Percentiles rank a stretch among this genome's conserved stretches.
Evolutionary conservation across 2,797 vertebrate species (phyloP).

Genomic region (Phylloscopus collybita): DNA sequence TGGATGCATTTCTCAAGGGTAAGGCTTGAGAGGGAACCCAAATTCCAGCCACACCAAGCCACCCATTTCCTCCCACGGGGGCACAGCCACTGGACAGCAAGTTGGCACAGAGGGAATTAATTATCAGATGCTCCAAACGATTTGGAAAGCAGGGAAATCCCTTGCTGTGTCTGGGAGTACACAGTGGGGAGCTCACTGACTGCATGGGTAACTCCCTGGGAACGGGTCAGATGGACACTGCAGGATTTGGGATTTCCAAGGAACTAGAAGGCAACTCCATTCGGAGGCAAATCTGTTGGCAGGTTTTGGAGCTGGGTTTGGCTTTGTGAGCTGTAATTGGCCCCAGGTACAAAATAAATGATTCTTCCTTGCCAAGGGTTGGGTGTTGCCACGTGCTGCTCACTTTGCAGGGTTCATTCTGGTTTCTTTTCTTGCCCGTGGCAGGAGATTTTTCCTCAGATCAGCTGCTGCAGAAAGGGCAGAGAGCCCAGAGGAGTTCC

Average conservation of each 20-base stretch:
- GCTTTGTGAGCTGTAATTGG: neutral
- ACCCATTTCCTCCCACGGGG: neutral
- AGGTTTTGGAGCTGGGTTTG: neutral
- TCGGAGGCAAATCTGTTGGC: neutral
- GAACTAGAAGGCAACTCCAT: neutral
- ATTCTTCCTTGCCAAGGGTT: neutral
- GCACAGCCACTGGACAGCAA: neutral
- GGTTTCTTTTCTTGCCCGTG: neutral
- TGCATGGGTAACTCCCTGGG: neutral
- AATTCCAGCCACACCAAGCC: neutral
- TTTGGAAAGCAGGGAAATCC: neutral
- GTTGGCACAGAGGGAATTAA: neutral
- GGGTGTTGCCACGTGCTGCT: neutral
- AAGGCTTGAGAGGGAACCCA: neutral
- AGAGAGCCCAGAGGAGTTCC: neutral
- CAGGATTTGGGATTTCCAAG: neutral
- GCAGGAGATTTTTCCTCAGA: constrained; percentile 42
- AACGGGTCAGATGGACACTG: rapidly evolving
- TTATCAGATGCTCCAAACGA: neutral
- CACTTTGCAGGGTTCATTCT: neutral
- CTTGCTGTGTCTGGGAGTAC: neutral
- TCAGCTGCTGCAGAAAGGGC: neutral
- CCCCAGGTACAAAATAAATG: neutral
- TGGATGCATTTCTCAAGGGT: constrained; percentile 85
- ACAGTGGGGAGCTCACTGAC: neutral